Evolutionary conservation across 2,113 vertebrate genomes (phyloP).

Genomic region (Empidonax alnorum): DNA sequence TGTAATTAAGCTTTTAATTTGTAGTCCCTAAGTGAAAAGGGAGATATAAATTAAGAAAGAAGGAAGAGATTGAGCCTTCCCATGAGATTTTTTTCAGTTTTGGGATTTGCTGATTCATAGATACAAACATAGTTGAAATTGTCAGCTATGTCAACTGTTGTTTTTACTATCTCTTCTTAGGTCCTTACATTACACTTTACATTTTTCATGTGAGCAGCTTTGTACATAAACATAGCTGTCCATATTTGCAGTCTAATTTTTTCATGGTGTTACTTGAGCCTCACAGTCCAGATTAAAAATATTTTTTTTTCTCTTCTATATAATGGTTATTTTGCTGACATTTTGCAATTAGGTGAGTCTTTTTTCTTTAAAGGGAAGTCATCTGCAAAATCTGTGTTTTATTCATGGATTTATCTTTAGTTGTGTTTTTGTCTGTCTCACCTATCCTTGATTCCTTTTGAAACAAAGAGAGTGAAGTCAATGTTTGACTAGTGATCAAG

Average conservation of each 20-base stretch:
- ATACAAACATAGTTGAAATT: not conserved
- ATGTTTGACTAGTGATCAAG: not conserved
- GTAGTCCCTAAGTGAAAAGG: not conserved
- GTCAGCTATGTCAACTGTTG: not conserved
- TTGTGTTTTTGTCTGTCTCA: not conserved
- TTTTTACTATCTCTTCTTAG: not conserved
- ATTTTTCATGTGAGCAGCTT: not conserved
- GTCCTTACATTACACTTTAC: not conserved
- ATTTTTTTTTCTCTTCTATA: not conserved
- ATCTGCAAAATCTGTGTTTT: not conserved
- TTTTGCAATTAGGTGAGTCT: not conserved
- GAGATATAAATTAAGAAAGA: not conserved
- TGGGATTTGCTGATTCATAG: not conserved
- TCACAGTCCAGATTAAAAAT: not conserved
- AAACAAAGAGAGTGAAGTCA: not conserved
- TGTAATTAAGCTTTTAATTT: constrained; percentile 24
- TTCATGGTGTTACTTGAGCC: not conserved
- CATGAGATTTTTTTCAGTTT: not conserved
- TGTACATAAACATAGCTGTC: not conserved
- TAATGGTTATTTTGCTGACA: not conserved
- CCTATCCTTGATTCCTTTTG: not conserved
- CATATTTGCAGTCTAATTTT: not conserved
- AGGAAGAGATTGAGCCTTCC: not conserved
- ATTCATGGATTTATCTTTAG: not conserved
- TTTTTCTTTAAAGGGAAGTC: not conserved